A percentile compares a stretch with the other conserved stretches of the same genome.
phyloP scores from a whole-genome alignment of 2,113 vertebrate species.

The Accipiter cooperii region DNA sequence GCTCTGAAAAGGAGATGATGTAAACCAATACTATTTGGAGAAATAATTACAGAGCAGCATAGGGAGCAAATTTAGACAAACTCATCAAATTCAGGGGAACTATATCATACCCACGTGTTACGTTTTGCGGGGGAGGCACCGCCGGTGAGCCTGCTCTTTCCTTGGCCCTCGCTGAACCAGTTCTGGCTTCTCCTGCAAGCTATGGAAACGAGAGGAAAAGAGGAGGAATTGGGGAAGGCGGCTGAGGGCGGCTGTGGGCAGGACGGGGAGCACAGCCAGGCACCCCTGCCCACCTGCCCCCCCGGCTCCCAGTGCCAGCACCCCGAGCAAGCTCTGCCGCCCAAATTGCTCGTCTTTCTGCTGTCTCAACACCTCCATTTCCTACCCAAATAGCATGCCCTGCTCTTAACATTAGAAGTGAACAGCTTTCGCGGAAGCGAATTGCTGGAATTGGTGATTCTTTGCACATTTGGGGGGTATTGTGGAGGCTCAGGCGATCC shows the following conservation, averaged over 20 bases:
- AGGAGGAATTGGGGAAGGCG: background rate
- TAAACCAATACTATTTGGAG: background rate
- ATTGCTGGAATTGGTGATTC: background rate
- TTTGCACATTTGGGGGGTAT: background rate
- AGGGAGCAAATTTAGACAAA: background rate
- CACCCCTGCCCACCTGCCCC: background rate
- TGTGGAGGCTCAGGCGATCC: background rate
- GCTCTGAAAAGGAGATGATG: background rate
- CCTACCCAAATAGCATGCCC: background rate
- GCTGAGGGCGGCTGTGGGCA: background rate
- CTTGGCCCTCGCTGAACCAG: background rate
- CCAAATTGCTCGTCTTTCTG: background rate
- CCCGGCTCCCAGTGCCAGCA: background rate
- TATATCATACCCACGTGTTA: accelerated
- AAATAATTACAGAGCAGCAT: background rate
- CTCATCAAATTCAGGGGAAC: too few species aligned
- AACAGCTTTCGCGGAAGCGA: accelerated
- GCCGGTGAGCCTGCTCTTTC: background rate
- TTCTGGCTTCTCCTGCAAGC: background rate
- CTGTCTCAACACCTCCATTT: background rate
- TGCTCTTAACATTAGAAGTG: background rate
- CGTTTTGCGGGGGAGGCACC: accelerated
- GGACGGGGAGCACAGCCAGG: background rate
- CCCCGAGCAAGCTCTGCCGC: background rate
- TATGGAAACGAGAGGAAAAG: accelerated